Base-by-base conservation (phyloP, 2,888 invertebrate species). In the Megamerina dolium region DNA sequence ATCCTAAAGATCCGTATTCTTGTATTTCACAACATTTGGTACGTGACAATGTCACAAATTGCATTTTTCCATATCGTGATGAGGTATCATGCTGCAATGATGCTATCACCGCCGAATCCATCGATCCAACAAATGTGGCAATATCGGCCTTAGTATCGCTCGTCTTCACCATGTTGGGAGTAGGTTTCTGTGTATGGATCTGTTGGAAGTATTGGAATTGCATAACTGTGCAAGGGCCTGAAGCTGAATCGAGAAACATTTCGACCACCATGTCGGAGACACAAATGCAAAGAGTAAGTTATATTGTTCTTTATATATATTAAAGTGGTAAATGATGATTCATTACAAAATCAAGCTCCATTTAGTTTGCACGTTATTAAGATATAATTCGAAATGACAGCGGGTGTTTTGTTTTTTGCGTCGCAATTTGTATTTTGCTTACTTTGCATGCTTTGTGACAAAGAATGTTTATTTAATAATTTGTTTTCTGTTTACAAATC, bases 141-240 rank as follows among this genome's bases (percentile, higher is more conserved):
- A 47, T 70, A 16, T 69, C 66, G 46, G 70, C 70, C 2, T 60
- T 70, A 8, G 68, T 68, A 5, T 69, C 70, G 4, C 53, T 69
- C 13, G 66, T 70, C 8, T 70, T 69, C 29, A 70, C 70, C 17
- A 68, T 70, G 70, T 47, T 66, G 13, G 70, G 67, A 8, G 70
- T 70, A 13, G 67, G 67, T 1, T 63, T 66, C 23, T 68, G 68
- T 40, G 56, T 69, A 10, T 70, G 68, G 67, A 56, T 68, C 21
- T 69, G 69, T 43, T 70, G 70, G 70, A 70, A 69, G 43, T 69
- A 70, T 45, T 70, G 66, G 68, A 65, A 66, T 48, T 69, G 68
- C 39, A 65, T 68, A 8, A 67, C 69, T 5, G 59, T 67, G 17
- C 69, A 69, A 37, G 67, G 67, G 44, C 65, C 60, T 31, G 66